phyloP scores from a whole-genome alignment of 2,888 invertebrate species.

The Microctonus aethiopoides region DNA sequence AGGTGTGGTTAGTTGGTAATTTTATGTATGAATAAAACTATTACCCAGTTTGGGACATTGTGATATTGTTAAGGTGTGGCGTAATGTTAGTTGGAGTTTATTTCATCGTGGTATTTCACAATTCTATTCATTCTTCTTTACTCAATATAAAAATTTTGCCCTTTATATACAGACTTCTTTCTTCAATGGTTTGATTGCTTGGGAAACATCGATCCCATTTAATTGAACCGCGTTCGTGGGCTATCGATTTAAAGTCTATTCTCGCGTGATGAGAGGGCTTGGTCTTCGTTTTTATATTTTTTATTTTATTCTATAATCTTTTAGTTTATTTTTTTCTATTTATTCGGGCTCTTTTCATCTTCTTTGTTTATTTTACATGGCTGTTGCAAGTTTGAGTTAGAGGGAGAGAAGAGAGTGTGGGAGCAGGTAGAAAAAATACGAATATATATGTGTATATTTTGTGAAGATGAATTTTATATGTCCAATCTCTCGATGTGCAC shows the following conservation, averaged over 20 bases:
- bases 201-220: conserved; percentile 37
- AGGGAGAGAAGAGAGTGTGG: no score
- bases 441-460: background rate
- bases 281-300: background rate
- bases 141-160: no score
- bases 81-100: no score
- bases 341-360: background rate
- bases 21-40: no score
- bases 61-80: no score
- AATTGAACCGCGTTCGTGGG: conserved; percentile 35
- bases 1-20: no score
- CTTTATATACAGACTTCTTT: background rate
- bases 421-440: no score
- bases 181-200: conserved; percentile 36
- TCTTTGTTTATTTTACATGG: background rate
- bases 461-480: conserved; percentile 34
- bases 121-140: no score
- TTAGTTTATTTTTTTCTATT: background rate
- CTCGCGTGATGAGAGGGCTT: conserved; percentile 32
- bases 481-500: conserved; percentile 18
- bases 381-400: no score
- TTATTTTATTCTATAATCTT: conserved; percentile 16
- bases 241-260: conserved; percentile 34
- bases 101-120: no score
- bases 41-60: no score